Evolutionary conservation across 2,113 vertebrate species (phyloP).

Genomic region (Bucco capensis): DNA sequence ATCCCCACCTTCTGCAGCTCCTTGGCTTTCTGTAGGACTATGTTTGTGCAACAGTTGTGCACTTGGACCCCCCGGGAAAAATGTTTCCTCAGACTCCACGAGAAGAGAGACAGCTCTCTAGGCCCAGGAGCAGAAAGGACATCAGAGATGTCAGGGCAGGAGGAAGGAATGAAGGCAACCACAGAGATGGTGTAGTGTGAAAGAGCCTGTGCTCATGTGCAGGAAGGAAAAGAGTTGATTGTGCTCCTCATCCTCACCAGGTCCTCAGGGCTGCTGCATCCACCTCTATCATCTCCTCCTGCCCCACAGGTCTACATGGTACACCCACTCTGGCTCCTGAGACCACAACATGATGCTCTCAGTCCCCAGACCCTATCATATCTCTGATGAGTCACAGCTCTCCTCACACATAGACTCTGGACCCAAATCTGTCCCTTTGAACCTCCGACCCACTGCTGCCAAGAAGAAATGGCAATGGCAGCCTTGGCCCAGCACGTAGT

Average conservation of each 20-base stretch:
- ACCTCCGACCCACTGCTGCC: neutral
- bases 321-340: neutral
- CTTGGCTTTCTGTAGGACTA: neutral
- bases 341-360: neutral
- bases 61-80: neutral
- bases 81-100: rapidly evolving
- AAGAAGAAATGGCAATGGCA: neutral
- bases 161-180: neutral
- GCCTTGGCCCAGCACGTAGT: neutral
- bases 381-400: neutral
- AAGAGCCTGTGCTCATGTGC: neutral
- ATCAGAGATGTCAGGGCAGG: neutral
- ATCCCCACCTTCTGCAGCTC: neutral
- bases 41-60: neutral
- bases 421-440: neutral
- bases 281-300: neutral
- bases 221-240: rapidly evolving
- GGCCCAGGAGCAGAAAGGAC: neutral
- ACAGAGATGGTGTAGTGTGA: neutral
- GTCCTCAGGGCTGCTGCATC: neutral
- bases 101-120: neutral
- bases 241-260: neutral
- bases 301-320: neutral
- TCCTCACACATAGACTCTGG: constrained; percentile 42
- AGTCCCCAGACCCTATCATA: neutral